These are phyloP conservation scores for Gadus chalcogrammus DNA, from an alignment of 2,113 vertebrate genomes.

Conservation along the genomic window DNA sequence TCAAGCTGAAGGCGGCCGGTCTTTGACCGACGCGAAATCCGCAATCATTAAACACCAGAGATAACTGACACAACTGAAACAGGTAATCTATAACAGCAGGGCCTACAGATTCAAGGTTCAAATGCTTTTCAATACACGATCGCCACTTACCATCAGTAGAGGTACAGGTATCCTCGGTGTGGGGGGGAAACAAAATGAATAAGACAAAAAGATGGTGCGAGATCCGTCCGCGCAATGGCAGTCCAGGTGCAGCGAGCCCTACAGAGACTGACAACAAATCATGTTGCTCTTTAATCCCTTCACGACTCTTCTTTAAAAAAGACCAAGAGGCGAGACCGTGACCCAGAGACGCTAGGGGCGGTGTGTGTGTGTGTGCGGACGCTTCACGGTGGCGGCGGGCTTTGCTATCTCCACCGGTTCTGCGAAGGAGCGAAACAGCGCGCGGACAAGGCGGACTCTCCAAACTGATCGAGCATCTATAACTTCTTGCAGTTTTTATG, in stretches of 20 bases:
- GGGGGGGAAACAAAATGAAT: constrained; percentile 39
- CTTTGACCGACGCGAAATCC: too few species aligned
- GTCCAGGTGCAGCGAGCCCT: constrained; percentile 40
- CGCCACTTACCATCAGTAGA: constrained; percentile 73
- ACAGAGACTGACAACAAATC: constrained; percentile 2
- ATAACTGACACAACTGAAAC: too few species aligned
- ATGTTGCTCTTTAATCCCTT: constrained; percentile 65
- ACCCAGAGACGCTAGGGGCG: constrained; percentile 21
- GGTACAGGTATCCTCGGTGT: constrained; percentile 64
- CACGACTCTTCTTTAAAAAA: constrained; percentile 40
- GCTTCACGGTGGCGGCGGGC: constrained; percentile 15
- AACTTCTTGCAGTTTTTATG: constrained; percentile 72
- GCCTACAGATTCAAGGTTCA: not conserved
- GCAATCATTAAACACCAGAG: too few species aligned
- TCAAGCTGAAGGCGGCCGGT: too few species aligned
- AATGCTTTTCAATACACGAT: not conserved
- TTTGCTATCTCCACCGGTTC: constrained; percentile 42
- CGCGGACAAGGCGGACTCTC: constrained; percentile 49
- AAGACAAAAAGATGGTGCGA: constrained; percentile 32
- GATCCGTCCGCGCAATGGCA: constrained; percentile 32
- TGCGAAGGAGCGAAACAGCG: constrained; percentile 41
- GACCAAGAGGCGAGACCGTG: constrained; percentile 5
- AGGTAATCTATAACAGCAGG: not conserved
- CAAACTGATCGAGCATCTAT: constrained; percentile 72
- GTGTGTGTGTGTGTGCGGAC: not conserved